phyloP scores from a whole-genome alignment of 2,113 vertebrate genomes.

The Prionailurus viverrinus region DNA sequence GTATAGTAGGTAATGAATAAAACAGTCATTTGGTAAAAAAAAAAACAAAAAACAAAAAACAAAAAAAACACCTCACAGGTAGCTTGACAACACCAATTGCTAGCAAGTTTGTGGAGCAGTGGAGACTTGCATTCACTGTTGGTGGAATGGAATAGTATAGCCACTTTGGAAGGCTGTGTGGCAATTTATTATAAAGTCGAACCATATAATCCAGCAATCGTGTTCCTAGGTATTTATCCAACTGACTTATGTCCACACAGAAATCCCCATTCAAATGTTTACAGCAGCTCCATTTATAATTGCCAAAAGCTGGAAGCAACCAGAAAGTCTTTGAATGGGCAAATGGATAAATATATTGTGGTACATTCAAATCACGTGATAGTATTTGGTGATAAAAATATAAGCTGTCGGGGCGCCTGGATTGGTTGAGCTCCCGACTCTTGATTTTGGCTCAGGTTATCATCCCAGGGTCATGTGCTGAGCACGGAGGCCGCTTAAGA shows the following conservation, averaged over 20 bases:
- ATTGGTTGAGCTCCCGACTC: too few species aligned
- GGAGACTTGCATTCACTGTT: not conserved
- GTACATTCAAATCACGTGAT: not conserved
- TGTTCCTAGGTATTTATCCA: not conserved
- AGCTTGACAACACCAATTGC: not conserved
- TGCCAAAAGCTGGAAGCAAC: not conserved
- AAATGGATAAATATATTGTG: not conserved
- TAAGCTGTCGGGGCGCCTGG: not conserved
- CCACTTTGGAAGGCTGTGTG: not conserved
- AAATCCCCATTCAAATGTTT: not conserved
- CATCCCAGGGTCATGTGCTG: too few species aligned
- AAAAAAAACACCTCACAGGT: not conserved
- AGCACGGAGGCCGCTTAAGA: too few species aligned
- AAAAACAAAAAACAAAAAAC: accelerated
- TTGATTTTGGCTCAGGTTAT: too few species aligned
- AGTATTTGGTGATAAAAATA: not conserved
- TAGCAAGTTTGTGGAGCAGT: not conserved
- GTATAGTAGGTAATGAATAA: not conserved
- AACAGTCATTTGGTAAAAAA: not conserved
- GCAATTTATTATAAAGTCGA: not conserved
- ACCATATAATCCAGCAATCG: not conserved
- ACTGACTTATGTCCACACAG: not conserved
- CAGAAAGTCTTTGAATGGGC: not conserved
- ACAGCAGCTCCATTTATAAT: not conserved
- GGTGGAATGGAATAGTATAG: not conserved